Evolutionary conservation across 2,113 vertebrate species (phyloP).

Genomic region (Stigmatopora nigra): DNA sequence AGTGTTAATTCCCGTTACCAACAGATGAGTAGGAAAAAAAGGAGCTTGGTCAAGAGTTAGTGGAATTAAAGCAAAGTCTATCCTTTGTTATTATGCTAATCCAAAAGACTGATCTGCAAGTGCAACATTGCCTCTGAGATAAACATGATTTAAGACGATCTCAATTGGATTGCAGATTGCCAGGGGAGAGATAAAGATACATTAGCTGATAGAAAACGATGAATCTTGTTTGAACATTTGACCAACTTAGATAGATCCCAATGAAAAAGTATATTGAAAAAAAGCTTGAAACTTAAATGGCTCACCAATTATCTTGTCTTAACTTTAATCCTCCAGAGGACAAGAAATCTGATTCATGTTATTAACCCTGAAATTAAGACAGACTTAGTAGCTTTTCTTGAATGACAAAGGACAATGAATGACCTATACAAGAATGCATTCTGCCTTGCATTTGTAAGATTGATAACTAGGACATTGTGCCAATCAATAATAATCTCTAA

Average conservation of each 20-base stretch:
- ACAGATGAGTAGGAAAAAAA: slow-evolving; percentile 48
- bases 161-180: slow-evolving; percentile 53
- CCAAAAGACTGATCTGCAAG: slow-evolving; percentile 60
- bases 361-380: slow-evolving; percentile 27
- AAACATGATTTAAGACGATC: slow-evolving; percentile 57
- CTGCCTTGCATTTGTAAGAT: slow-evolving; percentile 1
- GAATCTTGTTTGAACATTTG: slow-evolving; percentile 30
- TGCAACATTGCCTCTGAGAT: slow-evolving; percentile 55
- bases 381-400: not conserved
- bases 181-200: slow-evolving; percentile 36
- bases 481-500: not conserved
- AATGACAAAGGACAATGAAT: not conserved
- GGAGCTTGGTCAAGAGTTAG: slow-evolving; percentile 58
- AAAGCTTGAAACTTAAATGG: slow-evolving; percentile 12
- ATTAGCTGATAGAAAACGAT: slow-evolving; percentile 3
- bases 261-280: slow-evolving; percentile 21
- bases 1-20: slow-evolving; percentile 56
- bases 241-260: slow-evolving; percentile 21
- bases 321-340: slow-evolving; percentile 18
- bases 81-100: slow-evolving; percentile 66
- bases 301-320: slow-evolving; percentile 13
- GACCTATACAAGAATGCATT: slow-evolving; percentile 7
- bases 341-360: slow-evolving; percentile 16
- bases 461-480: not conserved
- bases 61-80: slow-evolving; percentile 65